Percentiles rank a stretch among this genome's conserved stretches.
phyloP scores from a whole-genome alignment of 1,140 invertebrate genomes.

The Zaprionus gabonicus region DNA sequence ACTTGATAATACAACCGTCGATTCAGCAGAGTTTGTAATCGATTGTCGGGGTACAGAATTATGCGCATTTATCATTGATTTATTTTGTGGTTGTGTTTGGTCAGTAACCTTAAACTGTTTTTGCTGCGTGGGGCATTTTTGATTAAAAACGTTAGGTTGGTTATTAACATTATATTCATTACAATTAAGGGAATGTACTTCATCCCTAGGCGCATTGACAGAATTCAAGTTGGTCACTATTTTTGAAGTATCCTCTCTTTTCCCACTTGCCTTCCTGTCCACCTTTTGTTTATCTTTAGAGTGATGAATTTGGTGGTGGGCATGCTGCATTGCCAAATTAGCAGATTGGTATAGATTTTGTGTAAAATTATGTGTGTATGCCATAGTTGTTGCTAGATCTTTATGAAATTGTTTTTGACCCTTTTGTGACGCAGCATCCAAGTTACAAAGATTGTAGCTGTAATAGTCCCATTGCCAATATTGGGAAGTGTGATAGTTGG shows the following conservation, averaged over 20 bases:
- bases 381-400: slow-evolving; percentile 80
- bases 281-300: slow-evolving; percentile 77
- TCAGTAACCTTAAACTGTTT: slow-evolving; percentile 53
- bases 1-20: slow-evolving; percentile 45
- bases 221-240: slow-evolving; percentile 32
- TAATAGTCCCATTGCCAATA: slow-evolving; percentile 88
- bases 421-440: slow-evolving; percentile 84
- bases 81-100: slow-evolving; percentile 66
- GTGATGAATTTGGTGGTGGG: slow-evolving; percentile 74
- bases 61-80: slow-evolving; percentile 56
- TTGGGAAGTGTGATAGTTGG: slow-evolving; percentile 87
- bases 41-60: slow-evolving; percentile 39
- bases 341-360: slow-evolving; percentile 80
- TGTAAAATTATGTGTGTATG: slow-evolving; percentile 78
- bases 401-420: slow-evolving; percentile 83
- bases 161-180: slow-evolving; percentile 64
- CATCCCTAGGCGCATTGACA: slow-evolving; percentile 46
- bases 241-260: slow-evolving; percentile 69
- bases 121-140: slow-evolving; percentile 65
- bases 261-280: slow-evolving; percentile 65
- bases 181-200: slow-evolving; percentile 57
- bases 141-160: slow-evolving; percentile 58
- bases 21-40: slow-evolving; percentile 47
- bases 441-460: slow-evolving; percentile 86
- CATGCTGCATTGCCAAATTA: slow-evolving; percentile 78